Base-by-base conservation (phyloP, 2,113 vertebrate genomes). In the Phylloscopus whistleri region DNA sequence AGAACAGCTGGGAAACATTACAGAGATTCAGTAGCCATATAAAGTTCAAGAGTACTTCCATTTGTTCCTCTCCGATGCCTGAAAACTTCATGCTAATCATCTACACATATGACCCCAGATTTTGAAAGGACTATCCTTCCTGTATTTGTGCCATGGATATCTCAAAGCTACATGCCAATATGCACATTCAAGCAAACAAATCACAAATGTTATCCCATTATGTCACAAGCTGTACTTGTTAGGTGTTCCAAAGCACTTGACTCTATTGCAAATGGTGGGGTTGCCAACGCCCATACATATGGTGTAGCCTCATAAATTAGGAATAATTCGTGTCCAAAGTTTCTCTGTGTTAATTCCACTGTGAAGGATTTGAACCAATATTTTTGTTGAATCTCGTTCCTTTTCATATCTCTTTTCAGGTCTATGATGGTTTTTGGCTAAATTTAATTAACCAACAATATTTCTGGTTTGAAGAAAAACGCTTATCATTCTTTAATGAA, bases 331-430 rank as follows among this genome's bases (percentile, higher is more conserved):
- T 72, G 53, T 52, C 68, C 78, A 21, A 44, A 80, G 30, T 11
- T 68, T 70, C 88, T 84, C 76, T 90, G 2, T 79, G 56, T 91
- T 60, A 84, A 56, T 41, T 94, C 53, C 23, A 43, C 88, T 84
- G 59, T 73, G 74, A 95, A 77, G 30, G 44, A 90, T 77, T 12
- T 35, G 39, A 89, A 94, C 13, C 31, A 96, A 73, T 93, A 84
- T 95, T 97, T 96, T 83, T 76, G 58, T 92, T 97, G 80, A 95
- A 48, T 39, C 49, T 70, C 16, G 27, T 28, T 93, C 35, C 41
- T 88, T 81, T 76, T 37, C 69, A 84, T 24, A 46, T 74, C 73
- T 52, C 75, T 95, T 95, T 88, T 67, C 66, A 77, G 63, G 37
- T 68, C 60, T 51, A 31, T 17, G 68, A 37, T 1, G 0, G 17